These are phyloP conservation scores for Diglossa cyanea DNA, from an alignment of 2,797 vertebrate genomes.

Conservation along the genomic window DNA sequence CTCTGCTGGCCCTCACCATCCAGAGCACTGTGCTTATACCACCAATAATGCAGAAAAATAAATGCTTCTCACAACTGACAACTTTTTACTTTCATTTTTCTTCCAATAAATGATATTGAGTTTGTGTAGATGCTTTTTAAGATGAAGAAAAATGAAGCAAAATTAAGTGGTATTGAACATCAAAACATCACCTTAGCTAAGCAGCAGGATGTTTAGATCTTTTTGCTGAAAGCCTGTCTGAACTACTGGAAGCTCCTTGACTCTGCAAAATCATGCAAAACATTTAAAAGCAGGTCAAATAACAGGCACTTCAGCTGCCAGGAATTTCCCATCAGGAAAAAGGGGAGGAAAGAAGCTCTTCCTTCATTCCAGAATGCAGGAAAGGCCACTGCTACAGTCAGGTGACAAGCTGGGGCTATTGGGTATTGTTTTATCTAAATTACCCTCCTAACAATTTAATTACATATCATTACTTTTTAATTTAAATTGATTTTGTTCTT, in stretches of 20 bases:
- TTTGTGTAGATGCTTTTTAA: background rate
- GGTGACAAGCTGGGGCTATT: background rate
- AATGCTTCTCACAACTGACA: background rate
- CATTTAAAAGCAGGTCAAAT: slow-evolving; percentile 19
- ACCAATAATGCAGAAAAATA: background rate
- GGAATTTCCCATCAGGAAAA: background rate
- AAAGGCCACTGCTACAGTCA: background rate
- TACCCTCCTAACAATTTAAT: background rate
- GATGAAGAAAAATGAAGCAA: background rate
- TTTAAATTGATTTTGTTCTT: background rate
- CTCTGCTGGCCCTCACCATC: background rate
- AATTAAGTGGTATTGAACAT: slow-evolving; percentile 2
- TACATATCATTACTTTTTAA: background rate
- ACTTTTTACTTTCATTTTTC: background rate
- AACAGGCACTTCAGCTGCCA: background rate
- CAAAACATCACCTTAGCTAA: background rate
- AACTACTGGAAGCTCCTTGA: background rate
- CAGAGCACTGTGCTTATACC: background rate
- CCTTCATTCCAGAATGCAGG: background rate
- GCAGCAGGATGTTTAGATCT: background rate
- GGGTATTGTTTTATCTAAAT: background rate
- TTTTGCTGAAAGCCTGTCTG: background rate
- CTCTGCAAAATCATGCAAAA: background rate
- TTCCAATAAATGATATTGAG: background rate
- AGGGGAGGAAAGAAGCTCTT: background rate